phyloP scores from a whole-genome alignment of 2,888 invertebrate genomes.

The Acronicta psi region DNA sequence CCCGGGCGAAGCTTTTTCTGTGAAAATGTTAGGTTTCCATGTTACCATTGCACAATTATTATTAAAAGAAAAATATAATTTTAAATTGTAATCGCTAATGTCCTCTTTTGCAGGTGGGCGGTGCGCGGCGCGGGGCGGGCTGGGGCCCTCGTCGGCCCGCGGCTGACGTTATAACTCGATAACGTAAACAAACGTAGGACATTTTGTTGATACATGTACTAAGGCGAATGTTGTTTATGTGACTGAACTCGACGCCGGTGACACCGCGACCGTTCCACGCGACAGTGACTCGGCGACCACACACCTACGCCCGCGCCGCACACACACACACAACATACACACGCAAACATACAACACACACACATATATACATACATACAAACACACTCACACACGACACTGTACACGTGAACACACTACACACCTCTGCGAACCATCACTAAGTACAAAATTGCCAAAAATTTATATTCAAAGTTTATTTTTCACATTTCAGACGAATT shows the following conservation, averaged over 20 bases:
- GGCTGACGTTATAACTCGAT: conserved; percentile 64
- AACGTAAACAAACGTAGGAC: conserved; percentile 79
- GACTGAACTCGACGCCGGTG: conserved; percentile 75
- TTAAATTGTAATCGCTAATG: conserved; percentile 46
- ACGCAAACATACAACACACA: conserved; percentile 50
- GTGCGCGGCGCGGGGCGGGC: conserved; percentile 72
- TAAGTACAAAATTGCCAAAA: conserved; percentile 89
- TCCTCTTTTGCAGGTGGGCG: conserved; percentile 71
- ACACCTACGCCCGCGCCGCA: conserved; percentile 71
- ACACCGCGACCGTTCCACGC: conserved; percentile 54
- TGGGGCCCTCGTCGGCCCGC: conserved; percentile 62
- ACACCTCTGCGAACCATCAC: conserved; percentile 79
- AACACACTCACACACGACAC: conserved; percentile 53
- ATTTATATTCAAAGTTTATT: conserved; percentile 70
- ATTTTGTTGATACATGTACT: conserved; percentile 87
- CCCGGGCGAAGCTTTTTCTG: no score
- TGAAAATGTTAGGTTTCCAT: no score
- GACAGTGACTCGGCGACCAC: conserved; percentile 66
- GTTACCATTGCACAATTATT: no score
- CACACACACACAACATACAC: conserved; percentile 36
- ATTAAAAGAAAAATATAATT: conserved; percentile 7
- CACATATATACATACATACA: conserved; percentile 42
- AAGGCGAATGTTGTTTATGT: conserved; percentile 84
- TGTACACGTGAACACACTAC: conserved; percentile 59
- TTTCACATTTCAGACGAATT: conserved; percentile 64